Base-by-base conservation (phyloP, 2,797 vertebrate genomes). In the Tolypeutes matacus region DNA sequence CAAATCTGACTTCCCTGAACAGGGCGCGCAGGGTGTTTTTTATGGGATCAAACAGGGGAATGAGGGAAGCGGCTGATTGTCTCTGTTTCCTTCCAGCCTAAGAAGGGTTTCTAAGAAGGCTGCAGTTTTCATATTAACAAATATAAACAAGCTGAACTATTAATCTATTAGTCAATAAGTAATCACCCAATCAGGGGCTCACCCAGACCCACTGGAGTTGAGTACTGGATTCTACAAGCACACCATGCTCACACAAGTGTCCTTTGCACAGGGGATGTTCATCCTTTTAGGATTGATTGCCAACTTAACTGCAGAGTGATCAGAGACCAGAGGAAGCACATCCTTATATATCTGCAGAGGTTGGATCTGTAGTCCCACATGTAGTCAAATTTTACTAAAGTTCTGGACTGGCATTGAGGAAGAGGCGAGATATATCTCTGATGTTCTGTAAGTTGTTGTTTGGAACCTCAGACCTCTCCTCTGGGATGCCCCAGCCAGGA, bases 101-200 rank as follows among this genome's bases (percentile, higher is more conserved):
- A 58, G n/a, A 7, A 4, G 31, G 36, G n/a, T 31, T 93, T 78
- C 7, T 31, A 84, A 51, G 20, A 62, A 17, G 42, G 9, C n/a
- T 86, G 31, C 20, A 64, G 31, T 70, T 87, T 87, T 60, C 31
- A 17, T 56, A 42, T 49, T 72, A 91, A 91, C 77, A 85, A 84
- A 93, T 77, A 64, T 46, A 87, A 92, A 46, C 20, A 62, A 60
- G 36, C 18, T 58, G 39, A 92, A 77, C 86, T 18, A n/a, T 76
- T 70, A 39, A 75, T 87, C 86, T 93, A 15, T 72, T 67, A 34
- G 21, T 82, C 39, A 69, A 27, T 64, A 25, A 53, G 20, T 25
- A 62, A n/a, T 31, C n/a, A 62, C 7, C 42, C 64, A 73, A 31
- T 58, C 25, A 53, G 70, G 39, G 20, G 17, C 17, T 84, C 21